These are phyloP conservation scores for Didymodactylos carnosus DNA, from an alignment of 2,888 invertebrate species.

Conservation along the genomic window DNA sequence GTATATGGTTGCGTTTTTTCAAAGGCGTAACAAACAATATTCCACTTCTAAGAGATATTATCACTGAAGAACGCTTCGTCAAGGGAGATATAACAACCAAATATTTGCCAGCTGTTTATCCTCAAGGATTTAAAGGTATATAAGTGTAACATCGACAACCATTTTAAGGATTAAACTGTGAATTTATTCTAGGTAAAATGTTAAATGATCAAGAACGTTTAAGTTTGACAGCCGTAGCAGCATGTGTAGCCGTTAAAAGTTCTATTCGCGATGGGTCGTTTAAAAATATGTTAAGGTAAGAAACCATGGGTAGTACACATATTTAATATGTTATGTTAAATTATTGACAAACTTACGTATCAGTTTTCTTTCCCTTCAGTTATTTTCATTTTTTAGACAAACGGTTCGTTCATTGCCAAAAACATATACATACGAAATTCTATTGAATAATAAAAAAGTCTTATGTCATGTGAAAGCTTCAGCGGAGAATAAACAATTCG, in stretches of 20 bases:
- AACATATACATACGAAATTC: neutral
- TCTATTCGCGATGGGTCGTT: neutral
- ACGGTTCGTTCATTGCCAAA: neutral
- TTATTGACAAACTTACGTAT: too few species aligned
- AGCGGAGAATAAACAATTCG: neutral
- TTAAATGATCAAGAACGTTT: neutral
- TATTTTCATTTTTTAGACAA: too few species aligned
- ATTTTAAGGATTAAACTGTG: constrained; percentile 20
- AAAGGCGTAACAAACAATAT: constrained; percentile 45
- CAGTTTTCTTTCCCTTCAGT: too few species aligned
- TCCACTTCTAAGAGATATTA: constrained; percentile 44
- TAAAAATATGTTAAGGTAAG: neutral
- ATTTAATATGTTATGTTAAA: too few species aligned
- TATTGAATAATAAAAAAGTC: neutral
- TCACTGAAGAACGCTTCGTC: constrained; percentile 42
- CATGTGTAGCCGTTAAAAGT: constrained; percentile 1
- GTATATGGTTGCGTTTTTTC: constrained; percentile 1
- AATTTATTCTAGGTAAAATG: neutral
- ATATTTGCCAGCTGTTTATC: constrained; percentile 43
- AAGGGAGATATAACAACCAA: constrained; percentile 44
- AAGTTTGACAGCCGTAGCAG: neutral
- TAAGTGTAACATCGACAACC: too few species aligned
- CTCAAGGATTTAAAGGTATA: constrained; percentile 40
- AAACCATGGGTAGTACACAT: too few species aligned
- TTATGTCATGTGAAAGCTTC: neutral